A percentile compares a stretch with the other conserved stretches of the same genome.
phyloP scores from a whole-genome alignment of 2,888 invertebrate species.

The Leptinotarsa rubiginosa region DNA sequence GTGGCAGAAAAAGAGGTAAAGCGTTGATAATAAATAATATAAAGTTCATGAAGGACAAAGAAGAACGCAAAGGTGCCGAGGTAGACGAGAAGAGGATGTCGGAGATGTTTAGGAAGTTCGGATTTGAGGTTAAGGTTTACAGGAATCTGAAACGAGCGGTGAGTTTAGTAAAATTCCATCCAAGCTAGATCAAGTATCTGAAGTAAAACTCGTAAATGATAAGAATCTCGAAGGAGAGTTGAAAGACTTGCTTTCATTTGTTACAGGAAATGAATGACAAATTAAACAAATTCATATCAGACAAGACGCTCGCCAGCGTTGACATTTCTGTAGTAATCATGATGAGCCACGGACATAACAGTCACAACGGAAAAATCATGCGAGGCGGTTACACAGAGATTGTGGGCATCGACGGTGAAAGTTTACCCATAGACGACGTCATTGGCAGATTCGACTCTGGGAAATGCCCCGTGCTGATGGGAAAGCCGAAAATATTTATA shows the following conservation, averaged over 20 bases:
- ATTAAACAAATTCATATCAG: constrained; percentile 62
- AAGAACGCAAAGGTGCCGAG: constrained; percentile 70
- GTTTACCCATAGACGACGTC: constrained; percentile 69
- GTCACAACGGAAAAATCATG: constrained; percentile 50
- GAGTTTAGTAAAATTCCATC: constrained; percentile 45
- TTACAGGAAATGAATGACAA: constrained; percentile 56
- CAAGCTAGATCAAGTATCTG: no score
- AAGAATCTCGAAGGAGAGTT: background rate
- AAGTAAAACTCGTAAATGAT: no score
- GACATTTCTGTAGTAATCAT: constrained; percentile 76
- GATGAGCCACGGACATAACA: constrained; percentile 75
- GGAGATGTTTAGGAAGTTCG: constrained; percentile 72
- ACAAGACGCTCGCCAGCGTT: constrained; percentile 65
- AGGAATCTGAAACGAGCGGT: constrained; percentile 67
- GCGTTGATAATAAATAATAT: constrained; percentile 62
- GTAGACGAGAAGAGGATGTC: constrained; percentile 71
- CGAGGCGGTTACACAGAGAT: constrained; percentile 70
- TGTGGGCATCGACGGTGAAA: constrained; percentile 70
- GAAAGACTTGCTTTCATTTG: background rate
- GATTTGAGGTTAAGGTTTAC: constrained; percentile 68
- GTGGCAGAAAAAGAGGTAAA: constrained; percentile 56
- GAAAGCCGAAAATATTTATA: constrained; percentile 79
- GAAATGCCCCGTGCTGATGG: constrained; percentile 68
- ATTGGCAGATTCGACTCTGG: constrained; percentile 72
- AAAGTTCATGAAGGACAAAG: constrained; percentile 53